These are phyloP conservation scores for Pimephales promelas DNA, from an alignment of 2,113 vertebrate genomes.

Conservation along the genomic window DNA sequence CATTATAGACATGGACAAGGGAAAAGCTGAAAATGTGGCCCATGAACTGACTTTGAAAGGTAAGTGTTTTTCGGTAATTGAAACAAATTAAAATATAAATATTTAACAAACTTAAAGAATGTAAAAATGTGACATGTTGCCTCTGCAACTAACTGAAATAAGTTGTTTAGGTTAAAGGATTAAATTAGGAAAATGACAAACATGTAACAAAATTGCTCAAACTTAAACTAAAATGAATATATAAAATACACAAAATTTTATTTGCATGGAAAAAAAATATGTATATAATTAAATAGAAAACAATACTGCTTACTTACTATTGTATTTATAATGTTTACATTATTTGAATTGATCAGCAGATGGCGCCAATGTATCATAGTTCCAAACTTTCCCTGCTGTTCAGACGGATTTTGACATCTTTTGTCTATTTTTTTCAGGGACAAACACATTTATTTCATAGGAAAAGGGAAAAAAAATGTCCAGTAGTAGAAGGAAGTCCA, in stretches of 20 bases:
- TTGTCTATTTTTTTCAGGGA: background rate
- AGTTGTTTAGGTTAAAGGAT: background rate
- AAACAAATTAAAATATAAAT: background rate
- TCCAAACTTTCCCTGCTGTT: slow-evolving; percentile 35
- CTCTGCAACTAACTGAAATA: background rate
- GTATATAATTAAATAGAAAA: too few species aligned
- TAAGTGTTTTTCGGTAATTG: slow-evolving; percentile 48
- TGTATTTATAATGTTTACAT: background rate
- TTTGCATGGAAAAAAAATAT: background rate
- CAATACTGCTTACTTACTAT: background rate
- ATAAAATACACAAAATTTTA: background rate
- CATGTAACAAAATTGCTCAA: too few species aligned
- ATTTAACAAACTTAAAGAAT: background rate
- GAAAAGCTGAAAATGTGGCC: slow-evolving; percentile 74
- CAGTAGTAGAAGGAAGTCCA: too few species aligned
- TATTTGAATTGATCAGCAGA: slow-evolving; percentile 67
- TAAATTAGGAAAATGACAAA: background rate
- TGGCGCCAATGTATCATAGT: slow-evolving; percentile 63
- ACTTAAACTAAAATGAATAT: background rate
- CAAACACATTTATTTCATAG: background rate
- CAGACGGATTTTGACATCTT: background rate
- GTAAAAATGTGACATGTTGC: background rate
- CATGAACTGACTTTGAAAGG: slow-evolving; percentile 80
- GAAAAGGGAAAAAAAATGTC: too few species aligned
- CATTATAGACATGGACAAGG: slow-evolving; percentile 73